phyloP scores from a whole-genome alignment of 2,797 vertebrate species.

The Microhierax caerulescens region DNA sequence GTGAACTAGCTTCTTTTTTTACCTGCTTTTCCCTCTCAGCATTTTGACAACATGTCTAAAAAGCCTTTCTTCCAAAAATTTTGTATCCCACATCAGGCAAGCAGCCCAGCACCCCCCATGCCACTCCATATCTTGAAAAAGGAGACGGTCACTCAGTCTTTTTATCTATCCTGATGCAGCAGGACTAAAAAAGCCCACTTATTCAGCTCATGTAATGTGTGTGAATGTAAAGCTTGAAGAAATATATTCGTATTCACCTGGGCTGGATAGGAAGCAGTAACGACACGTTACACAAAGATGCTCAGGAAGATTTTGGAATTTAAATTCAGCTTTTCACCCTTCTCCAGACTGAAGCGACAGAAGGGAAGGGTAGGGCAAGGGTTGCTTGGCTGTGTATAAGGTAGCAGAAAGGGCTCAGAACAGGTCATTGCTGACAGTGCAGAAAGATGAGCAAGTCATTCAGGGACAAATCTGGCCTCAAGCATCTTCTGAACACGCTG shows the following conservation, averaged over 20 bases:
- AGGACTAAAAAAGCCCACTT: not conserved
- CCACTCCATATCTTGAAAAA: too few relatives aligned
- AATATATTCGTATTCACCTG: not conserved
- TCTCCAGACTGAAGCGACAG: not conserved
- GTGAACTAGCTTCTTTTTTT: not conserved
- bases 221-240: not conserved
- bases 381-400: not conserved
- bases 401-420: not conserved
- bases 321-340: not conserved
- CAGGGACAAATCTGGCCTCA: not conserved
- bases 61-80: not conserved
- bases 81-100: not conserved
- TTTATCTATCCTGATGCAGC: not conserved
- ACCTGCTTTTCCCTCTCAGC: not conserved
- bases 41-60: not conserved
- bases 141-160: not conserved
- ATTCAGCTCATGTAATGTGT: rapidly evolving
- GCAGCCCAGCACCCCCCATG: not conserved
- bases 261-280: not conserved
- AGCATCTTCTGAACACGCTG: not conserved
- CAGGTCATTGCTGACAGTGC: not conserved
- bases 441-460: not conserved
- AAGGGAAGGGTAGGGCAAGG: not conserved
- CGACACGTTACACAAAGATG: not conserved
- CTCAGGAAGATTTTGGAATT: not conserved